phyloP scores from a whole-genome alignment of 2,888 invertebrate species.

The Caenorhabditis sp. region DNA sequence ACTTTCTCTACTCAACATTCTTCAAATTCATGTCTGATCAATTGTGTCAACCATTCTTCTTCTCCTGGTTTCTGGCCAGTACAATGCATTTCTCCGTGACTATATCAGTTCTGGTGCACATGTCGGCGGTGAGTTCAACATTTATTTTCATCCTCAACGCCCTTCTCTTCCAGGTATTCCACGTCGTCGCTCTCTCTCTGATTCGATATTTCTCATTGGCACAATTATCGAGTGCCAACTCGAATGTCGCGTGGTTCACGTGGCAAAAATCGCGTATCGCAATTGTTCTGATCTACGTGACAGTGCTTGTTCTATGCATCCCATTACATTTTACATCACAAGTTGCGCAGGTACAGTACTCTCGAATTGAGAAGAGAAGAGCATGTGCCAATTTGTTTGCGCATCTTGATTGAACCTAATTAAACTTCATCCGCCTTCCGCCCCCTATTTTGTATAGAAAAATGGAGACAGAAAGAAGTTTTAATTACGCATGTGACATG shows the following conservation, averaged over 20 bases:
- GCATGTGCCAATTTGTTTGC: background rate
- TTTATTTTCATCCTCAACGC: background rate
- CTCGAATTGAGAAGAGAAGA: background rate
- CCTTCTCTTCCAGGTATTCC: constrained; percentile 52
- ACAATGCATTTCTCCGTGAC: constrained; percentile 62
- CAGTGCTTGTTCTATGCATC: constrained; percentile 56
- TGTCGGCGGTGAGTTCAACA: constrained; percentile 53
- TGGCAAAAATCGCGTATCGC: constrained; percentile 56
- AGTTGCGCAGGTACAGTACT: constrained; percentile 42
- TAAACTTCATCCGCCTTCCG: constrained; percentile 8
- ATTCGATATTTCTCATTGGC: constrained; percentile 62
- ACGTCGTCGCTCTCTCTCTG: constrained; percentile 65
- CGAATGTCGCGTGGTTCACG: constrained; percentile 62
- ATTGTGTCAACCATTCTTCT: constrained; percentile 59
- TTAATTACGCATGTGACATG: background rate
- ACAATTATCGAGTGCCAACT: constrained; percentile 52
- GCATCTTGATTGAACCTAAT: constrained; percentile 30
- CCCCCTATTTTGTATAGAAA: too few relatives aligned
- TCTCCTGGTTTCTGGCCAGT: constrained; percentile 49
- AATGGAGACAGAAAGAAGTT: background rate
- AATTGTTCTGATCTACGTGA: constrained; percentile 56
- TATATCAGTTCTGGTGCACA: constrained; percentile 64
- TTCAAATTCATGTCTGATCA: constrained; percentile 65
- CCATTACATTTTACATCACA: constrained; percentile 64
- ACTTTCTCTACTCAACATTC: constrained; percentile 65